A percentile compares a stretch with the other conserved stretches of the same genome.
These are phyloP conservation scores for Muntiacus reevesi DNA, from an alignment of 2,113 vertebrate species.

Conservation along the genomic window DNA sequence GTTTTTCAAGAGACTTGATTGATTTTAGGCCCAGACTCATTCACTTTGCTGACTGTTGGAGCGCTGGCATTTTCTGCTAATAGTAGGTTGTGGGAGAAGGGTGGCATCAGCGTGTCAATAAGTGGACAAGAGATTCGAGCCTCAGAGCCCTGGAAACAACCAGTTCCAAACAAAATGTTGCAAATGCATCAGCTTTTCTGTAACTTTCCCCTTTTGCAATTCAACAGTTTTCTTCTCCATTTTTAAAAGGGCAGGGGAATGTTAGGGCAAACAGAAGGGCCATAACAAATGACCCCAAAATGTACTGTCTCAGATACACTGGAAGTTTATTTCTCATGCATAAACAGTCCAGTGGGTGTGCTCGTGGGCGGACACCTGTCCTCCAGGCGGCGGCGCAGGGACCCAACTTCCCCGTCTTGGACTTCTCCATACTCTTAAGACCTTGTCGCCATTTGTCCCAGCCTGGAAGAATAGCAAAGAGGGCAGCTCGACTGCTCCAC, in stretches of 20 bases:
- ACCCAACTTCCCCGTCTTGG: not conserved
- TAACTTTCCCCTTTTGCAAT: not conserved
- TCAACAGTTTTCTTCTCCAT: not conserved
- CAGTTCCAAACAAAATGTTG: not conserved
- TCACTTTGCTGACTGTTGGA: fast-evolving
- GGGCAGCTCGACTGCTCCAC: fast-evolving
- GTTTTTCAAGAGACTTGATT: not conserved
- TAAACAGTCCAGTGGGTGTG: not conserved
- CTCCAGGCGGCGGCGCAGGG: not conserved
- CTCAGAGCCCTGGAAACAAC: not conserved
- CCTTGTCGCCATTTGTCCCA: no score
- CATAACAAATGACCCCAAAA: not conserved
- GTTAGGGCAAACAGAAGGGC: not conserved
- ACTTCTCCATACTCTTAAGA: not conserved
- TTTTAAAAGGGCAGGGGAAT: not conserved
- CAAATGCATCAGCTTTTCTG: not conserved
- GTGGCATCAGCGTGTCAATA: not conserved
- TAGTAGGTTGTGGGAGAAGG: not conserved
- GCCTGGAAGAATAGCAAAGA: not conserved
- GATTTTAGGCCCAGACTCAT: not conserved
- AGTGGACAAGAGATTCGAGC: not conserved
- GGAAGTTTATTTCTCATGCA: not conserved
- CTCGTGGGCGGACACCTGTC: not conserved
- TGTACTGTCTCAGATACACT: no score
- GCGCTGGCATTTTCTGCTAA: not conserved